Conservation (phyloP, 2,797 vertebrate genomes). For the Poeciliopsis turneri region DNA sequence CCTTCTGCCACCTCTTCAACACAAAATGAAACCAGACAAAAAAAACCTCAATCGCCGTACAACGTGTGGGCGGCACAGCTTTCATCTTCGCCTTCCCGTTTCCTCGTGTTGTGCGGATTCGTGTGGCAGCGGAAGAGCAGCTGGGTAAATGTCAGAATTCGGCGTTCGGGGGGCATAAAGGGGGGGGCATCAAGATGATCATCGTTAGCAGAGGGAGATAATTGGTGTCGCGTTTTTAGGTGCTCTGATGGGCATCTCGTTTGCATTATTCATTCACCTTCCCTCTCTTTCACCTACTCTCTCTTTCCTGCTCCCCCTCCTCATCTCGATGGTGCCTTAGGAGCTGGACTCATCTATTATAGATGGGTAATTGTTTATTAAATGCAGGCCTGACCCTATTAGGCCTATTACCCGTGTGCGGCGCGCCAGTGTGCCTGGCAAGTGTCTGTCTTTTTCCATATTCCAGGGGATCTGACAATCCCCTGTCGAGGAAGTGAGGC, state of each 20-base stretch:
- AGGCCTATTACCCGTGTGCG: slow-evolving; percentile 76
- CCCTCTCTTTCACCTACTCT: slow-evolving; percentile 33
- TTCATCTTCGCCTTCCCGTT: slow-evolving; percentile 5
- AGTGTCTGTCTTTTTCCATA: slow-evolving; percentile 69
- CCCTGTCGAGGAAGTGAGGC: slow-evolving; percentile 60
- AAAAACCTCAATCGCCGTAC: slow-evolving; percentile 42
- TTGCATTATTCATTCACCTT: slow-evolving; percentile 84
- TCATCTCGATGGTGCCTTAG: slow-evolving; percentile 70
- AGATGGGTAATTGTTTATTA: slow-evolving; percentile 89
- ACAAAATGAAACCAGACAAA: slow-evolving; percentile 62
- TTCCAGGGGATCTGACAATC: slow-evolving; percentile 75
- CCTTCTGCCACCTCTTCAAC: slow-evolving; percentile 14
- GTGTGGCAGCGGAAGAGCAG: slow-evolving; percentile 20
- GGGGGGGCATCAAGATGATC: slow-evolving; percentile 58
- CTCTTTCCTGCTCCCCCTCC: slow-evolving; percentile 38
- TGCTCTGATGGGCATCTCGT: slow-evolving; percentile 74
- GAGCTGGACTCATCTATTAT: slow-evolving; percentile 84
- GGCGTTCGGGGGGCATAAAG: neutral
- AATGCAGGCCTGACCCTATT: slow-evolving; percentile 87
- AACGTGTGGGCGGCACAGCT: slow-evolving; percentile 30
- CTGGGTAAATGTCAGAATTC: slow-evolving; percentile 72
- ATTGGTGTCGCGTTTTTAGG: slow-evolving; percentile 77
- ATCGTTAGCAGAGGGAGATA: slow-evolving; percentile 79
- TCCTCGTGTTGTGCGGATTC: neutral
- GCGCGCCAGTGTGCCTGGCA: slow-evolving; percentile 47